phyloP scores from a whole-genome alignment of 2,113 vertebrate species.

The Oreochromis niloticus region DNA sequence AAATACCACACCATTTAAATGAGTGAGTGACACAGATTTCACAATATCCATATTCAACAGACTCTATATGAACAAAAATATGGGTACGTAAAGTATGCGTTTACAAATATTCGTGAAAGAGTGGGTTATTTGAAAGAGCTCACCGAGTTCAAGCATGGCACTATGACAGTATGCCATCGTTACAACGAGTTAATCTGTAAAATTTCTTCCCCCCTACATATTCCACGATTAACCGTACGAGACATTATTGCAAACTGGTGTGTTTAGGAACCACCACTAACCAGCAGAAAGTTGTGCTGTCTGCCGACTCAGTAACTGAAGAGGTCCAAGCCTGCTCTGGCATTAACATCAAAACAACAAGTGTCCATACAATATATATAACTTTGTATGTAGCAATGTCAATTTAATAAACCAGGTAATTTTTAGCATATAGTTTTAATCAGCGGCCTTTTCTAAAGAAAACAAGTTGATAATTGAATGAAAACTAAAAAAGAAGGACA shows the following conservation, averaged over 20 bases:
- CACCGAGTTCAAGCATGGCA: not conserved
- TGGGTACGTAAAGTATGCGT: not conserved
- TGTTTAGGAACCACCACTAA: not conserved
- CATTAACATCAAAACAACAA: not conserved
- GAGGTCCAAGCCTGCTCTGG: not conserved
- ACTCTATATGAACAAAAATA: not conserved
- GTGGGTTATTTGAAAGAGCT: not conserved
- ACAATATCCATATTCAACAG: not conserved
- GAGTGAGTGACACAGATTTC: not conserved
- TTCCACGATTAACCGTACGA: not conserved
- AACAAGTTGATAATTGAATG: not conserved
- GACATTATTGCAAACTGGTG: not conserved
- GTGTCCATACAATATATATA: not conserved
- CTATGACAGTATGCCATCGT: not conserved
- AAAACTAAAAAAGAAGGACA: not conserved
- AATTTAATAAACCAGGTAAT: not conserved
- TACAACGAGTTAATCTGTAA: not conserved
- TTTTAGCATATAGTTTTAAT: not conserved
- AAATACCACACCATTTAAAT: not conserved
- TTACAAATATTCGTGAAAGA: not conserved
- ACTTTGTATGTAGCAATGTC: not conserved
- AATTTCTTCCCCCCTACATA: not conserved
- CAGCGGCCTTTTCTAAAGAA: not conserved
- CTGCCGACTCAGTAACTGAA: not conserved
- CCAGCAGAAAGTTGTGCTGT: not conserved